Evolutionary conservation across 2,797 vertebrate genomes (phyloP), one percentile per base, ranked within the genome.

Genomic region (Australoheros facetus): DNA sequence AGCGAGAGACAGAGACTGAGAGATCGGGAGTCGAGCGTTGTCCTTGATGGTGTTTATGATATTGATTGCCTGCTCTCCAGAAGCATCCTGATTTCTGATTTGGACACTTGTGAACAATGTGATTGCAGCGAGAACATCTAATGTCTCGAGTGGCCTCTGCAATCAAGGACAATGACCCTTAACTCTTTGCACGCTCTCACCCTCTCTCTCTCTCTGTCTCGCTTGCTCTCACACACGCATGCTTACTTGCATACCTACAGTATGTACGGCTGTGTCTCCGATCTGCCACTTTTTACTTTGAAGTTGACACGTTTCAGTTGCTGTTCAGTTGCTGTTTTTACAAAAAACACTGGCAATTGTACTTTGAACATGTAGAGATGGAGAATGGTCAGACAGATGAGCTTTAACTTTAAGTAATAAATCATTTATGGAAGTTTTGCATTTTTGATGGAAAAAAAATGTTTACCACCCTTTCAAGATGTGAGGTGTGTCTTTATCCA

Each of bases 101-200:
- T 87, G 85, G 78, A 87, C 86, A 84, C 92, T 93, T 87, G 85
- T 85, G 86, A 90, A 79, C 86, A 56, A 76, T 85, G 85, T 94
- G 94, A 95, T 95, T 95, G 93, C 92, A 76, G 73, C 64, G 60
- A 88, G 92, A 87, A 79, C 87, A 88, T 94, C 85, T 80, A 87
- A 91, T 93, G 90, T 89, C 90, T 93, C n/a, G 71, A 94, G 92
- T 91, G 92, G 87, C 87, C 84, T 80, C 78, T 88, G 91, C 93
- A 95, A 95, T 95, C 94, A 95, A 83, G 75, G 73, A 91, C 85
- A 72, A 91, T 91, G 90, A 91, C 90, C 86, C 90, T 93, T 81
- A 60, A 82, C 84, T 78, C 45, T 71, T 70, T 55, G 54, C 54
- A 57, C 78, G 70, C 58, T 2, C 78, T 76, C 32, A 34, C 71